phyloP scores from a whole-genome alignment of 2,888 invertebrate genomes.

The Apantesis nais region DNA sequence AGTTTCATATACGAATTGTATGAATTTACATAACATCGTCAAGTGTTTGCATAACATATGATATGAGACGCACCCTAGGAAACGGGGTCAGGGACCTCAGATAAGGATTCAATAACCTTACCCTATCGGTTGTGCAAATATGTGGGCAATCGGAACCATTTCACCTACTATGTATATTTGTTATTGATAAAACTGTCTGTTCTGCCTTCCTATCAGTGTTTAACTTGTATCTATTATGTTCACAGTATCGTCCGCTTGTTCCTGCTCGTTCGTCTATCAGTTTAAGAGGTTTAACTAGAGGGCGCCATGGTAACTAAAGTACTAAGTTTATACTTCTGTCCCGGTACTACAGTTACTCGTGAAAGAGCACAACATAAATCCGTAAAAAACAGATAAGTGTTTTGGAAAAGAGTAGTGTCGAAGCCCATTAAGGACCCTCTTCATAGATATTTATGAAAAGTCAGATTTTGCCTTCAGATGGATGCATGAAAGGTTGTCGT shows the following conservation, averaged over 20 bases:
- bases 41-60: conserved; percentile 49
- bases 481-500: too few relatives aligned
- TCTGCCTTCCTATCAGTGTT: conserved; percentile 6
- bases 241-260: background rate
- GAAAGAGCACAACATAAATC: background rate
- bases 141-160: conserved; percentile 42
- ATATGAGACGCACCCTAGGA: conserved; percentile 51
- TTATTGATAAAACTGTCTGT: conserved; percentile 32
- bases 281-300: background rate
- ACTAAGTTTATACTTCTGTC: background rate
- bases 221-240: conserved; percentile 8
- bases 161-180: conserved; percentile 21
- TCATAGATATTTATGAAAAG: too few relatives aligned
- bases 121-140: conserved; percentile 64
- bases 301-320: background rate
- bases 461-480: too few relatives aligned
- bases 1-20: background rate
- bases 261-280: background rate
- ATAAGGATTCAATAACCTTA: conserved; percentile 80
- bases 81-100: conserved; percentile 63
- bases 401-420: background rate
- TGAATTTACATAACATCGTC: conserved; percentile 33
- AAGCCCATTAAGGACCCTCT: too few relatives aligned
- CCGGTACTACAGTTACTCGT: background rate
- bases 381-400: background rate